A percentile compares a stretch with the other conserved stretches of the same genome.
Conservation (phyloP, 2,113 vertebrate genomes). For the Cebidichthys violaceus region DNA sequence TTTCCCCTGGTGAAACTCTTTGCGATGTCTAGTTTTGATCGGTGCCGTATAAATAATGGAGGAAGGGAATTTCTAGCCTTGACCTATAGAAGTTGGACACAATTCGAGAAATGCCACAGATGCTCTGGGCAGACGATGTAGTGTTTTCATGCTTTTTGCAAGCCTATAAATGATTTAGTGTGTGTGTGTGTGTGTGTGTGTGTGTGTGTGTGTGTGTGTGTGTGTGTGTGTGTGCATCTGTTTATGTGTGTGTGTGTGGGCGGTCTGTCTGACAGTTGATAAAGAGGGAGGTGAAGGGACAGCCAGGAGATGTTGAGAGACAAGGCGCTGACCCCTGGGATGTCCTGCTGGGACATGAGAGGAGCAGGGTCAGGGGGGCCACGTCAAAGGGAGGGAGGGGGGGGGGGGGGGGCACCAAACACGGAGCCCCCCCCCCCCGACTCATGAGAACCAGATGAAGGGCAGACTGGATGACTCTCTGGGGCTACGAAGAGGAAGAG, state of each 20-base stretch:
- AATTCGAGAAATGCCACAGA: neutral
- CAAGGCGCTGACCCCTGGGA: constrained; percentile 65
- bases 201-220: too few relatives aligned
- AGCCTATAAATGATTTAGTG: neutral
- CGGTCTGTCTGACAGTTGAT: constrained; percentile 54
- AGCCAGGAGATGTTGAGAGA: constrained; percentile 67
- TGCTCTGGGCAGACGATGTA: neutral
- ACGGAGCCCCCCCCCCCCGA: constrained; percentile 38
- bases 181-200: constrained; percentile 17
- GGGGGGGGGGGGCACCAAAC: constrained; percentile 46
- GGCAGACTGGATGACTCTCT: constrained; percentile 72
- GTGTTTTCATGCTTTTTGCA: neutral
- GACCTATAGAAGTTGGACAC: neutral
- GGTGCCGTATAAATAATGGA: neutral
- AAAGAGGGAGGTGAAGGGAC: constrained; percentile 46
- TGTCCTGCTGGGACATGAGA: constrained; percentile 69
- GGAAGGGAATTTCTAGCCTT: neutral
- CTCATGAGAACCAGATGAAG: constrained; percentile 84
- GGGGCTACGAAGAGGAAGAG: constrained; percentile 68
- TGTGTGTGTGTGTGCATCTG: constrained; percentile 16
- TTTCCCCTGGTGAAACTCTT: neutral
- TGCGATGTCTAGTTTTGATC: neutral
- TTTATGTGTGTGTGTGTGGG: constrained; percentile 18
- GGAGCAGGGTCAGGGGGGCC: constrained; percentile 54
- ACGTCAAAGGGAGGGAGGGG: neutral